Evolutionary conservation across 2,797 vertebrate species (phyloP), one percentile per base, ranked within the genome.

Genomic region (Galagoides demidoff): DNA sequence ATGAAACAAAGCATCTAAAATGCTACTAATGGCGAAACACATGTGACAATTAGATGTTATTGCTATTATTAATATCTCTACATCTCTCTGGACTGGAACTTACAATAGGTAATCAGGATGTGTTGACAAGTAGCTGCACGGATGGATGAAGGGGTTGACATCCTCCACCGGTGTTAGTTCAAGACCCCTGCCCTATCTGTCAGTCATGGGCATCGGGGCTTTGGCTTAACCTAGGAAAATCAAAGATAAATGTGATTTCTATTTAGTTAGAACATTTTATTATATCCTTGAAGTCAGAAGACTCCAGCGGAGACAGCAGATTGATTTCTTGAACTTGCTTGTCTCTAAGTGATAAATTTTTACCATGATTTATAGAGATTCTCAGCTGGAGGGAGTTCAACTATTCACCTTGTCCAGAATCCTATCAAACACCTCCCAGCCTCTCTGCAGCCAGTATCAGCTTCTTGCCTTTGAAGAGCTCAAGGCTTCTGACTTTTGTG

Each of bases 191-290:
- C 19, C 57, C 71, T 81, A 29, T 11, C 71, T 81, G 34, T 11
- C 22, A 9, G 59, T 29, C 77, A 19, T 4, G 0, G 39, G n/a
- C 37, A 43, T n/a, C 37, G 7, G 57, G 31, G 5, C 59, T 43
- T 88, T 37, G 31, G 71, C 55, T 78, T 86, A 25, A 70, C 82
- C 70, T 52, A 52, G 81, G 64, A 71, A 85, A 87, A 77, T 34
- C 55, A 61, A 81, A 94, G 83, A 66, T 90, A 83, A 76, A 84
- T 74, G 66, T 74, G 85, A 73, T 94, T 95, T 92, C 66, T 79
- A 63, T 90, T 73, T 85, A 74, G 73, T 29, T 82, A 78, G 74
- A 64, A 90, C 73, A 64, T 90, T 94, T 89, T 89, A 82, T 94
- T 37, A 76, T 34, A 74, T 92, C 68, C 34, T 52, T 85, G 78